Evolutionary conservation across 1,140 invertebrate species (phyloP), one percentile per base, ranked within the genome.

Genomic region (Temnothorax longispinosus): DNA sequence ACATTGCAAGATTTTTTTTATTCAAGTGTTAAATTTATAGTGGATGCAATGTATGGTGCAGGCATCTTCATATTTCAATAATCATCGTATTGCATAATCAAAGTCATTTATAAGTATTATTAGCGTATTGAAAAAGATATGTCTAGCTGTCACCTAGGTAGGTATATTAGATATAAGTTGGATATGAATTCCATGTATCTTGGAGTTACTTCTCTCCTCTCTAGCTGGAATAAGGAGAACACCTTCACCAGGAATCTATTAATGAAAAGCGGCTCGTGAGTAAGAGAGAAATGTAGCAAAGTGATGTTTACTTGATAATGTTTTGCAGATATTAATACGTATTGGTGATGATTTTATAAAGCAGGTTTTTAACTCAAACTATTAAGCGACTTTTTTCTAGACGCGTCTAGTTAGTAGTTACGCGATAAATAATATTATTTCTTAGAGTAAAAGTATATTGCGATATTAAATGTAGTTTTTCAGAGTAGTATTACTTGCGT

Each of bases 231-330:
- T 85, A 88, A 91, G 67, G 87, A 64, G 74, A 91, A 91, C 89
- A 90, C 77, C 69, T 91, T 91, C 87, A 90, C 89, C 87, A 56
- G 8, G 38, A 52, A 82, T 88, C 60, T 80, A 38, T 62, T 54
- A 91, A 82, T 80, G 87, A 90, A 90, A 91, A 88, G 80, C 15
- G 41, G n/a, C 32, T 75, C 27, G 21, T 13, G 38, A 71, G 71
- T 62, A 74, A 13, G 65, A 69, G 65, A 86, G 72, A 72, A 52
- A 69, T 56, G 75, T 52, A 47, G n/a, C 47, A 64, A 44, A n/a
- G 11, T 65, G 21, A 21, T 50, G 56, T 18, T 72, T 71, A 78
- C 11, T 38, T 84, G n/a, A 27, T 72, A 27, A 44, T 47, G 18
- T 82, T 60, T 74, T 21, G 13, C n/a, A 74, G 13, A 74, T 47